Evolutionary conservation across 35 echinoderm and acorn worm genomes (phyloP), one percentile per base, ranked within the genome.

Genomic region (Apostichopus japonicus): DNA sequence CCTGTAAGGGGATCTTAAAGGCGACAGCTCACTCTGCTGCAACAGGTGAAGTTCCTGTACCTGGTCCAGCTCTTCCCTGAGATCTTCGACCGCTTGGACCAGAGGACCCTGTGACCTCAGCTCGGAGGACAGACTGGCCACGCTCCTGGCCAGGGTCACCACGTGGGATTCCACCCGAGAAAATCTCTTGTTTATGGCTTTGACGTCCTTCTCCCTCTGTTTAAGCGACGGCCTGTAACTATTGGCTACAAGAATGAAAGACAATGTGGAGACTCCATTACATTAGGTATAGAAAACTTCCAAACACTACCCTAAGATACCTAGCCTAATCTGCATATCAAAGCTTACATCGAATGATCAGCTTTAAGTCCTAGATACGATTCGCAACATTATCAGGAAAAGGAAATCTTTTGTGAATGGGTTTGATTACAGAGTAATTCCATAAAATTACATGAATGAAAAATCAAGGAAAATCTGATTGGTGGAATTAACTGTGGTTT

Each of bases 81-180:
- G 77, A 17, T 73, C 77, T 58, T 95, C 95, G 6, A 96, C 94
- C 82, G 95, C 95, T 15, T 90, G 61, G 16, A 99, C 62, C 4
- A 96, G 86, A 5, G 97, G 78, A 62, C 82, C 96, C 83, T 99
- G 97, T 4, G 97, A 95, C 55, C 97, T 53, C 6, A 99, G 57
- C 55, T 99, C 95, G 9, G 97, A 95, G n/a, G 97, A 99, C 4
- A 99, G 95, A 90, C 94, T 92, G 4, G 97, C 97, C 7, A 99
- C 97, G 79, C 97, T 99, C 71, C 95, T 96, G 6, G 97, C 97
- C n/a, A 99, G 81, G 9, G 97, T 99, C 67, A 99, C 97, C 1
- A 99, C 97, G 55, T 99, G 97, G 21, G 97, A 99, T 83, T 99
- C 97, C 0, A 99, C 95, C 9, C 97, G 83, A 0, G 93, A 79